These are phyloP conservation scores for Diadophis punctatus DNA, from an alignment of 2,113 vertebrate genomes.

Conservation along the genomic window DNA sequence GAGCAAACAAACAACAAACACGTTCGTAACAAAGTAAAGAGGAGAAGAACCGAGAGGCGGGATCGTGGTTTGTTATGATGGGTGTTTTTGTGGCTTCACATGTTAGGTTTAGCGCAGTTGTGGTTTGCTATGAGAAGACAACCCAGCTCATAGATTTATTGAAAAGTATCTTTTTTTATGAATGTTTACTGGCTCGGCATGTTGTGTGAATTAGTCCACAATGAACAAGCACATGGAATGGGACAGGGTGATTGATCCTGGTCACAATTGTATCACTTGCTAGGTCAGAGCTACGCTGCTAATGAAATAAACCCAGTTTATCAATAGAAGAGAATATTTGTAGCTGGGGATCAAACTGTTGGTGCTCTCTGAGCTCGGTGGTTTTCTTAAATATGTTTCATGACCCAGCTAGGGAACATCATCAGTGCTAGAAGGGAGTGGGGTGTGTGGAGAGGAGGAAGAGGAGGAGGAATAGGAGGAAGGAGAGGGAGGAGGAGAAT, in stretches of 20 bases:
- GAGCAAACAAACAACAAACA: neutral
- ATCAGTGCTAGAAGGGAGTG: no score
- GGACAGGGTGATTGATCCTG: neutral
- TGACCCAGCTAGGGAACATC: no score
- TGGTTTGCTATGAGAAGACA: neutral
- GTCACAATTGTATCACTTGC: neutral
- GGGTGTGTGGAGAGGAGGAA: no score
- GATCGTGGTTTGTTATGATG: neutral
- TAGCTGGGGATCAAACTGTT: neutral
- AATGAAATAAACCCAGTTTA: neutral
- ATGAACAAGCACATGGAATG: neutral
- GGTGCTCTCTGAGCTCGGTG: no score
- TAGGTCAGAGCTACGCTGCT: neutral
- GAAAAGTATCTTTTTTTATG: neutral
- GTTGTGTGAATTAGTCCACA: neutral
- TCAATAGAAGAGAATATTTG: neutral
- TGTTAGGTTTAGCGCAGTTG: neutral
- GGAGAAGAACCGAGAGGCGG: neutral
- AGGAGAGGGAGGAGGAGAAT: neutral
- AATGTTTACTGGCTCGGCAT: neutral
- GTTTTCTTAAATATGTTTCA: no score
- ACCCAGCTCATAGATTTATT: neutral
- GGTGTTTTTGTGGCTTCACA: neutral
- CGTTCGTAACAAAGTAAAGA: neutral
- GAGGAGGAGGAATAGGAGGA: no score